Conservation (phyloP, 2,797 vertebrate genomes). For the Ceyx erithaca region DNA sequence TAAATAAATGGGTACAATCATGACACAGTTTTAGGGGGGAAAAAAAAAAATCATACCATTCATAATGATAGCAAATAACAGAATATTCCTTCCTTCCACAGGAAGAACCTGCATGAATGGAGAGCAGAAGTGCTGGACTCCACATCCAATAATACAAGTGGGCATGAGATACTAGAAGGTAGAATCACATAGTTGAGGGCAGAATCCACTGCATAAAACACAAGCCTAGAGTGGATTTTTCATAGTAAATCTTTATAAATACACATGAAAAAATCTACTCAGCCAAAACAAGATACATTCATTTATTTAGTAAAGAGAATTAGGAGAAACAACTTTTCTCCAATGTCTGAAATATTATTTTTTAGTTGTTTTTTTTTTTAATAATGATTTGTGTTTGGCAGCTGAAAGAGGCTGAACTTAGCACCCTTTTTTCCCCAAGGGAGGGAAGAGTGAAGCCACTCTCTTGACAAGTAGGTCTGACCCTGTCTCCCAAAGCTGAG, state of each 20-base stretch:
- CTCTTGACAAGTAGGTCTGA: not conserved
- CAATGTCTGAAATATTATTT: not conserved
- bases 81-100: not conserved
- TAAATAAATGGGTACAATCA: not conserved
- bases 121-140: not conserved
- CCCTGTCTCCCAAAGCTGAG: not conserved
- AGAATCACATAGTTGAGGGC: not conserved
- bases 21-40: not conserved
- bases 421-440: not conserved
- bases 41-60: not conserved
- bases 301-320: not conserved
- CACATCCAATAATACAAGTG: not conserved
- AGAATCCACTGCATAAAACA: not conserved
- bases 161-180: no score
- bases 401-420: not conserved
- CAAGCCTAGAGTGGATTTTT: not conserved
- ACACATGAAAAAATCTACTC: not conserved
- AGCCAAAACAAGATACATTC: not conserved
- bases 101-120: not conserved
- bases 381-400: not conserved
- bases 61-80: not conserved
- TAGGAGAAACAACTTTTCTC: not conserved
- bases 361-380: not conserved
- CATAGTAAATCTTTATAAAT: not conserved
- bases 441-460: not conserved